Percentiles rank a stretch among this genome's conserved stretches.
phyloP scores from a whole-genome alignment of 2,113 vertebrate genomes.

The Megalops atlanticus region DNA sequence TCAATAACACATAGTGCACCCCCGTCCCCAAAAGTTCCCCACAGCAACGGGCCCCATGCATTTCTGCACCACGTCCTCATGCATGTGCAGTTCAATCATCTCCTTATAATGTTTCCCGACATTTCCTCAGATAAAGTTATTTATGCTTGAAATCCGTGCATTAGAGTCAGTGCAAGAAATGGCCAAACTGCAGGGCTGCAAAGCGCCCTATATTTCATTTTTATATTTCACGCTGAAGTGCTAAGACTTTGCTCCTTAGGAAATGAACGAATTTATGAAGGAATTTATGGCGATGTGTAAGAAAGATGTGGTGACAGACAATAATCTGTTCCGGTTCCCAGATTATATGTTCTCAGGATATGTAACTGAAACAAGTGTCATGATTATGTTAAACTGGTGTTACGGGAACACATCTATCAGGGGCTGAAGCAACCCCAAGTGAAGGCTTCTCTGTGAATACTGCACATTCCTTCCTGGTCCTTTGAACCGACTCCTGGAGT shows the following conservation, averaged over 20 bases:
- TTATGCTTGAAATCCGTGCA: not conserved
- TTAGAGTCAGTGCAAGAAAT: not conserved
- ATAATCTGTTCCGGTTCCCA: constrained; percentile 43
- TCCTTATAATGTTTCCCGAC: not conserved
- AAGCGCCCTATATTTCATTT: not conserved
- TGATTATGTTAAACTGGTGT: constrained; percentile 29
- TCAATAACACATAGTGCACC: not conserved
- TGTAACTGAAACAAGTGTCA: constrained; percentile 38
- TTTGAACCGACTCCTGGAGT: constrained; percentile 41
- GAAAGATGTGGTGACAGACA: constrained; percentile 41
- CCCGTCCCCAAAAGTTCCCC: not conserved
- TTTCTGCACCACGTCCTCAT: not conserved
- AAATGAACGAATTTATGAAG: no score
- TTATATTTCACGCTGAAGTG: not conserved
- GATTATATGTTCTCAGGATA: constrained; percentile 44
- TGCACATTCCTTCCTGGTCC: constrained; percentile 42
- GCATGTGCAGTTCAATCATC: not conserved
- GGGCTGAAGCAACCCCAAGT: constrained; percentile 25
- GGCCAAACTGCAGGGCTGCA: not conserved
- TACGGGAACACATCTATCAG: constrained; percentile 48
- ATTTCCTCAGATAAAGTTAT: not conserved
- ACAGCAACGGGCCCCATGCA: not conserved
- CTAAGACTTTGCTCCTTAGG: constrained; percentile 23
- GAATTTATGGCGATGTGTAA: constrained; percentile 44
- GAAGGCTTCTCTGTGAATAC: constrained; percentile 25